Base-by-base conservation (phyloP, 2,888 invertebrate genomes). In the Panopea generosa region DNA sequence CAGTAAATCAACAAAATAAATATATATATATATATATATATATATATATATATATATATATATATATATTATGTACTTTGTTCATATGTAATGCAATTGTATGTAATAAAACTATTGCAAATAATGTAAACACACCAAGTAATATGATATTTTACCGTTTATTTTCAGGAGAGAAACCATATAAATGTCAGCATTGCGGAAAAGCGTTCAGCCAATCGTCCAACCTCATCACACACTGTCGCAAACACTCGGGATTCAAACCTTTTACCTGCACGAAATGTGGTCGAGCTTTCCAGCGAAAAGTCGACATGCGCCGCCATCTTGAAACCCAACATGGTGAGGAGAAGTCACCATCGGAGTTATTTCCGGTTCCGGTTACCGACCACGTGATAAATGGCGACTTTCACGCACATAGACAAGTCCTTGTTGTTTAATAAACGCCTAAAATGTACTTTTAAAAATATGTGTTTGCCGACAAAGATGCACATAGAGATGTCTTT, bases 141-240 rank as follows among this genome's bases (percentile, higher is more conserved):
- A n/a, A n/a, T n/a, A n/a, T n/a, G n/a, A n/a, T n/a, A n/a, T n/a
- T n/a, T n/a, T n/a, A n/a, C n/a, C n/a, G n/a, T n/a, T 50, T 57
- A 52, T 49, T 84, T 94, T 40, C 95, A 99, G 99, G 99, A 72
- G 99, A 99, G 92, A 99, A 99, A 91, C 99, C 99, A 0, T 99
- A 99, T 95, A 99, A 99, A 93, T 99, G 99, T 93, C 96, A 96
- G 88, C 98, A 99, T 40, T 99, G 99, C 93, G 98, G 98, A 50
- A 99, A 99, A 93, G 98, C 99, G 24, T 99, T 99, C 94, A 98
- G 98, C 87, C 99, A 99, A 93, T 98, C 98, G 87, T 99, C 98
- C 69, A 99, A 99, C 94, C 95, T 99, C 84, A 99, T 99, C 93
- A 99, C 99, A 2, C 99, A 99, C 93, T 90, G 89, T 73, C 95